Base-by-base conservation (phyloP, 2,797 vertebrate species). In the Oceanodroma leucorhoa region DNA sequence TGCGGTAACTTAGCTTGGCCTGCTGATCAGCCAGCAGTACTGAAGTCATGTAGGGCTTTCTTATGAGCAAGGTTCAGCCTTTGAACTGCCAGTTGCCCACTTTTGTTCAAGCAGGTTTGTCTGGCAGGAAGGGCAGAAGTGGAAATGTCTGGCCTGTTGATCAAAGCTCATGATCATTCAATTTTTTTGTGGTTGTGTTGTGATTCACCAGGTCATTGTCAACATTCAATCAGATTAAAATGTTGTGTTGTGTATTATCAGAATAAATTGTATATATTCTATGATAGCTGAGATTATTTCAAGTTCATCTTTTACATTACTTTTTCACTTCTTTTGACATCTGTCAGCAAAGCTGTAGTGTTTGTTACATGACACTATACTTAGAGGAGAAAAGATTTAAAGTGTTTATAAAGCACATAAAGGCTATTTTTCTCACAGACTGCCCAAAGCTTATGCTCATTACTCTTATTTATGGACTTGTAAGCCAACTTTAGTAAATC, bases 151-250 rank as follows among this genome's bases (percentile, higher is more conserved):
- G 43, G 5, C 7, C 32, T 53, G 4, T 55, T 79, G 17, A 14
- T 80, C 34, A 77, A 70, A 88, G 13, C 12, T 77, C 3, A 7
- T 8, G 6, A 26, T 70, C 22, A 19, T 14, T 86, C 16, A 66
- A 0, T 2, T 32, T 67, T 83, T 62, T 40, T 45, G 32, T 69
- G 41, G 2, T 6, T 3, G 6, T 83, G 57, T 62, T 1, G 0
- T 72, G 19, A 48, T 76, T 65, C 22, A 50, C 9, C 30, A 50
- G 24, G 26, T 83, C 10, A 9, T 26, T 71, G 20, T 69, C 23
- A 82, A 34, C 16, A 20, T 76, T 60, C 8, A 58, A 0, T 67
- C 15, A 72, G 29, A 64, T 48, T 29, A 53, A 83, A 83, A 57
- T 79, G 20, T 51, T 53, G 11, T 30, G 10, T 41, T 58, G 2